Evolutionary conservation across 2,797 vertebrate species (phyloP).

Genomic region (Lophius americanus): DNA sequence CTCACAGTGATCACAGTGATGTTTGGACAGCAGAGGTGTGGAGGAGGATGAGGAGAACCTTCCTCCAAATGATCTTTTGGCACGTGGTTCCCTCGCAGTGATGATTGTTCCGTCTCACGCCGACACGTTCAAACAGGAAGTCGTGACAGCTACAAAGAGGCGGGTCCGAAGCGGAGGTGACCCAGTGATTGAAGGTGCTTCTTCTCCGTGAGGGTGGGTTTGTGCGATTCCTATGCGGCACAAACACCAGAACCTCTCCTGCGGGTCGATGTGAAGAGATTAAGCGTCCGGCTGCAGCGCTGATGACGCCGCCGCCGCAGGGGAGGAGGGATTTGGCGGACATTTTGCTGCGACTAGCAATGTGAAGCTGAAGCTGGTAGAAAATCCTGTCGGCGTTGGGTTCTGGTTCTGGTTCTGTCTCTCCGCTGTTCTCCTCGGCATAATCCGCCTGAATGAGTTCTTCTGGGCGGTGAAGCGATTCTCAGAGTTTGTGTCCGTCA

Average conservation of each 20-base stretch:
- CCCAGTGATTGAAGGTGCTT: constrained; percentile 40
- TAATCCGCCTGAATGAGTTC: constrained; percentile 33
- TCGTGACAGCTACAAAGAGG: constrained; percentile 35
- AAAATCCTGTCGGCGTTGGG: constrained; percentile 9
- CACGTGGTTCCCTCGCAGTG: constrained; percentile 52
- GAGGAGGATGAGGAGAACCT: constrained; percentile 43
- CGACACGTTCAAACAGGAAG: constrained; percentile 31
- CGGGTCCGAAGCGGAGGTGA: constrained; percentile 35
- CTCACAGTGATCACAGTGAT: constrained; percentile 67
- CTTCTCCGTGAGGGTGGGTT: constrained; percentile 28
- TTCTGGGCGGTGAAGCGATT: constrained; percentile 12
- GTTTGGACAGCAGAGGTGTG: constrained; percentile 35
- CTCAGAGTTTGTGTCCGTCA: constrained; percentile 29
- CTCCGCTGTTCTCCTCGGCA: constrained; percentile 23
- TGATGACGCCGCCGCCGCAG: constrained; percentile 34
- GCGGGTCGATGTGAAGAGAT: constrained; percentile 31
- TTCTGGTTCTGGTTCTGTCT: constrained; percentile 2
- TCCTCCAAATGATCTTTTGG: constrained; percentile 50
- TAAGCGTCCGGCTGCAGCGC: constrained; percentile 31
- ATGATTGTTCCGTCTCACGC: constrained; percentile 34
- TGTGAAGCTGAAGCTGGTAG: constrained; percentile 38
- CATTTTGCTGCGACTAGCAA: constrained; percentile 51
- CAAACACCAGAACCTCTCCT: constrained; percentile 44
- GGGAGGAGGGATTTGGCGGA: constrained; percentile 46
- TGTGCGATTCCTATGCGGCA: constrained; percentile 33